Evolutionary conservation across 1,140 invertebrate genomes (phyloP), one percentile per base, ranked within the genome.

Genomic region (Ceratitis capitata): DNA sequence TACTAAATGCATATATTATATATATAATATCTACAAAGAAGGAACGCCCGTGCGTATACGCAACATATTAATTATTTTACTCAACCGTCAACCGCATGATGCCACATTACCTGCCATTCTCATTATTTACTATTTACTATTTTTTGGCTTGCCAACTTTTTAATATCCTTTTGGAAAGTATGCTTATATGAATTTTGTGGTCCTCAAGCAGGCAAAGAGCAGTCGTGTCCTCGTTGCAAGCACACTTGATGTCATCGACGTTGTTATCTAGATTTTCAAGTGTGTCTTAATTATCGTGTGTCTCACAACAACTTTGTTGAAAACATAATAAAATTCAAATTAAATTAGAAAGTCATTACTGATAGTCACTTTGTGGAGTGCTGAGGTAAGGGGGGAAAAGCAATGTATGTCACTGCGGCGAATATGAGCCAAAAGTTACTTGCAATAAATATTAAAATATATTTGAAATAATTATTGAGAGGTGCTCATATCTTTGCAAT

Each of bases 241-340:
- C 69, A 78, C 69, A 26, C 35, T 45, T 78, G 16, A 35, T 78
- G 69, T 45, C 69, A 6, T 78, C 26, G 56, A 45, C n/a, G 69
- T 78, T 39, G 39, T 78, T 26, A 23, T 45, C 39, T 4, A 78
- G 39, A 23, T 14, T 7, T 78, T 78, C 7, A 23, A 78, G 69
- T 78, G 69, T 42, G 35, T 32, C 39, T 78, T 78, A 78, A 78
- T 78, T 78, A 45, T 45, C 39, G 35, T 42, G 19, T 78, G 69
- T 14, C 23, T 45, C 39, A 26, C 39, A 45, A 10, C 16, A 78
- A 78, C 69, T 78, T 78, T 78, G 39, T 78, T 42, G n/a, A 78
- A 45, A 23, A n/a, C n/a, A 45, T 78, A 78, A 78, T 45, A 42
- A 78, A 45, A 78, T 78, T 78, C 19, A 78, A 78, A 45, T 78